Evolutionary conservation across 2,888 invertebrate species (phyloP).

Genomic region (Platycnemis pennipes): DNA sequence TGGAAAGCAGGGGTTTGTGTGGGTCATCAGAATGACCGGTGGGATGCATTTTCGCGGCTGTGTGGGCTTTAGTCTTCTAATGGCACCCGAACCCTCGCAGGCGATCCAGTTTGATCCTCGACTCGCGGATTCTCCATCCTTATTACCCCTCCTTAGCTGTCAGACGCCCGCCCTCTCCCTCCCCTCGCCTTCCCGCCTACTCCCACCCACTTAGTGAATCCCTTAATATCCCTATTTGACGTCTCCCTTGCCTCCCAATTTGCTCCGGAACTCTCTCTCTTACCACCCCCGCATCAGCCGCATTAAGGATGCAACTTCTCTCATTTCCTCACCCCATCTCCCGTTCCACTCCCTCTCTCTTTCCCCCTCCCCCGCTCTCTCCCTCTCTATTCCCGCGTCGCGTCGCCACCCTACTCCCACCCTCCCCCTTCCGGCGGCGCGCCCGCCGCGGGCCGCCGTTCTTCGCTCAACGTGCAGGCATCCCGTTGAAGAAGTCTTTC

Average conservation of each 20-base stretch:
- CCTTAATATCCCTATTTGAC: constrained; percentile 49
- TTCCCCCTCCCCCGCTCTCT: background rate
- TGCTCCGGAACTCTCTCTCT: constrained; percentile 29
- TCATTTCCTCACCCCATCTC: background rate
- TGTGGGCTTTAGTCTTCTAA: too few relatives aligned
- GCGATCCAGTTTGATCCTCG: too few relatives aligned
- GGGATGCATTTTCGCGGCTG: too few relatives aligned
- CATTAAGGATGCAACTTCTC: constrained; percentile 60
- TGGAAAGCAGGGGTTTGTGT: too few relatives aligned
- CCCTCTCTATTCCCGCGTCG: background rate
- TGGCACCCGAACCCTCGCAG: too few relatives aligned
- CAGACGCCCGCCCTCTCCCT: background rate
- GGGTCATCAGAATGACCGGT: too few relatives aligned
- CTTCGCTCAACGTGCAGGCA: too few relatives aligned
- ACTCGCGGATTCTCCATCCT: background rate
- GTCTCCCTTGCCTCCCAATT: constrained; percentile 48
- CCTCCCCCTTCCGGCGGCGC: background rate
- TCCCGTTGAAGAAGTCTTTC: too few relatives aligned
- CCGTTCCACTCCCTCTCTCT: background rate
- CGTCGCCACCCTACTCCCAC: background rate
- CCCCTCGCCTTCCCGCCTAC: background rate
- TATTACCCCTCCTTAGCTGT: background rate
- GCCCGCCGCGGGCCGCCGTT: background rate
- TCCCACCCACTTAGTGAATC: background rate
- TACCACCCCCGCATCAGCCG: background rate